Base-by-base conservation (phyloP, 30 jellyfish, hydroid and myxozoan genomes). In the Hydractinia echinata region DNA sequence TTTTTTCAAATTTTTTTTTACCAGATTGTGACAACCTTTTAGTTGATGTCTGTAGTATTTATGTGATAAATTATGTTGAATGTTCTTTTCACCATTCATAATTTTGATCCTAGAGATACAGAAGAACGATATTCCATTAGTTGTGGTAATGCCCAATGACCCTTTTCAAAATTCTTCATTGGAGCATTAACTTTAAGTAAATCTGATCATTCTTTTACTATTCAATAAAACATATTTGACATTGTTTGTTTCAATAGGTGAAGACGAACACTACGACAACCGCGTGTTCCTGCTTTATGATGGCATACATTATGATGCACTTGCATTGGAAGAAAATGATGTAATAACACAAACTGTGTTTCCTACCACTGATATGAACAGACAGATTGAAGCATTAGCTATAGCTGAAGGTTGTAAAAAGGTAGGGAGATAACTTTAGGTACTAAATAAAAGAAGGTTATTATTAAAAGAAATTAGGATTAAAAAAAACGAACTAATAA, bases 301-400 rank as follows among this genome's bases (percentile, higher is more conserved):
- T 55, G 97, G 97, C 0, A 91, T 91, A 14, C 97, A 91, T 85
- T 91, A 91, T 66, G 97, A 91, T 64, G 93, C 97, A 5, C 85
- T 91, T 11, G 81, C 54, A 20, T 56, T 66, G 54, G 88, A 84
- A 52, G 39, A 56, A 18, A 51, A 53, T 8, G 81, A 86, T 7
- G 54, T 48, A 7, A 48, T 76, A 10, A 76, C 61, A n/a, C 89
- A 90, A 68, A 86, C 95, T 6, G 87, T 68, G 20, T 91, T 91
- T 79, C 86, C 90, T 8, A 61, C 61, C 56, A 54, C 72, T 30
- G 95, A 91, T 79, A 83, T 58, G 8, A 19, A 85, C 8, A 81
- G 54, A 14, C 85, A 54, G 18, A 79, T 79, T 10, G 92, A 91
- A 76, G 97, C 96, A 4, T 84, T 86, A 16, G 51, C 76, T 7